Evolutionary conservation across 2,888 invertebrate genomes (phyloP).

Genomic region (Koerneria pararmatus): DNA sequence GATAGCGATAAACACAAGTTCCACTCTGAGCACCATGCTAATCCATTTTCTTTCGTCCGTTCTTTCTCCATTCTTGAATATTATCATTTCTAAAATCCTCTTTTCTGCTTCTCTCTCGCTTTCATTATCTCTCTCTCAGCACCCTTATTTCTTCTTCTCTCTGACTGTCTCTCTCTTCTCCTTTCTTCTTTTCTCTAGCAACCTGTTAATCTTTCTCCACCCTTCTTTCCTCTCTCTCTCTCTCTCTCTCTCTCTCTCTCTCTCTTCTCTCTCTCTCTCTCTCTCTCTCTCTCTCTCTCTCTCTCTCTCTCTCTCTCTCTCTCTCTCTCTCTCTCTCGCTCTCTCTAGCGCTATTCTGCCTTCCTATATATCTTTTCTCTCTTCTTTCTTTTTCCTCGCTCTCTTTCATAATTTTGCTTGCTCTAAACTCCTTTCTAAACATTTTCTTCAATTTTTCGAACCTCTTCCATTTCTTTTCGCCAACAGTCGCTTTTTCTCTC

Average conservation of each 20-base stretch:
- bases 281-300: background rate
- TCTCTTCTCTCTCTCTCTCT: background rate
- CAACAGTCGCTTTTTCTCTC: too few species aligned
- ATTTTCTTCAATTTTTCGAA: too few species aligned
- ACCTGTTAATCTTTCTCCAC: background rate
- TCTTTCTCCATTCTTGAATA: too few species aligned
- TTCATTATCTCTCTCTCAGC: background rate
- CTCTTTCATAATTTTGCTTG: too few species aligned
- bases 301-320: slow-evolving; percentile 4
- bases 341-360: background rate
- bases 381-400: too few species aligned
- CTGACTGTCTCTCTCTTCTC: slow-evolving; percentile 3
- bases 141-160: background rate
- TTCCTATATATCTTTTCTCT: too few species aligned
- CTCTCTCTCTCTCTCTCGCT: background rate
- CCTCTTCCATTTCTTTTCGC: too few species aligned
- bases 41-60: too few species aligned
- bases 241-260: background rate
- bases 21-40: too few species aligned
- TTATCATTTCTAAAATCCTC: background rate
- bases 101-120: background rate
- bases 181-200: background rate
- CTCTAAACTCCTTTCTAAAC: too few species aligned
- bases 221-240: background rate
- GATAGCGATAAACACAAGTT: too few species aligned